These are phyloP conservation scores for Panagrolaimus sp. DNA, from an alignment of 1,140 invertebrate species.

Conservation along the genomic window DNA sequence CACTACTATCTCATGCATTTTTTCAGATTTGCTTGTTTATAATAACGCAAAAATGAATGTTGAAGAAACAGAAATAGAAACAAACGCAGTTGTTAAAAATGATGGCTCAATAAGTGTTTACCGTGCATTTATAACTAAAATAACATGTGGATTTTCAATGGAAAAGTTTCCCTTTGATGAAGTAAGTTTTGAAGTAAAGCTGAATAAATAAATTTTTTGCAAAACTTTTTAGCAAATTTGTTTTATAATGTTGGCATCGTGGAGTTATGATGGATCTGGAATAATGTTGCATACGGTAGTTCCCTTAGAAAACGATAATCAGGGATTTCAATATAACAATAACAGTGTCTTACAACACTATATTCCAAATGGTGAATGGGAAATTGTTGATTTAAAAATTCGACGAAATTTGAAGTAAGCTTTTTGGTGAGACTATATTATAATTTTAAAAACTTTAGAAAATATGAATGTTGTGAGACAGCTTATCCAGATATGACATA, in stretches of 20 bases:
- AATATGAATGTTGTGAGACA: constrained; percentile 51
- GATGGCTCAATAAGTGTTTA: constrained; percentile 8
- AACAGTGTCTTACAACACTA: constrained; percentile 42
- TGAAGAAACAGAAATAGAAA: constrained; percentile 6
- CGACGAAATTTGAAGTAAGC: constrained; percentile 45
- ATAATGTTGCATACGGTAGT: constrained; percentile 43
- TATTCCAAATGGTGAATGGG: constrained; percentile 54
- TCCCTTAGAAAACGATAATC: constrained; percentile 29
- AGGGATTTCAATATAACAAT: constrained; percentile 15
- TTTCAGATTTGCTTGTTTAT: constrained; percentile 34
- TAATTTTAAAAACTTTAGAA: constrained; percentile 7
- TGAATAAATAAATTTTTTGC: no score
- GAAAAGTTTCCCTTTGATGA: constrained; percentile 2
- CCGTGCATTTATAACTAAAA: not conserved
- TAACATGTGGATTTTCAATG: constrained; percentile 6
- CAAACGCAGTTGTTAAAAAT: constrained; percentile 8
- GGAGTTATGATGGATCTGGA: constrained; percentile 51
- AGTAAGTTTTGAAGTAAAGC: not conserved
- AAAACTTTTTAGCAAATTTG: constrained; percentile 48
- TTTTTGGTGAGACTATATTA: not conserved
- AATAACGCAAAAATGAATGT: constrained; percentile 22
- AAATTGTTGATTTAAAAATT: constrained; percentile 49
- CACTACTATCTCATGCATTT: constrained; percentile 21
- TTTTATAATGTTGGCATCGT: constrained; percentile 54
- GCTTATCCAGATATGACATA: constrained; percentile 2